These are phyloP conservation scores for Oceanites oceanicus DNA, from an alignment of 2,113 vertebrate species.

Conservation along the genomic window DNA sequence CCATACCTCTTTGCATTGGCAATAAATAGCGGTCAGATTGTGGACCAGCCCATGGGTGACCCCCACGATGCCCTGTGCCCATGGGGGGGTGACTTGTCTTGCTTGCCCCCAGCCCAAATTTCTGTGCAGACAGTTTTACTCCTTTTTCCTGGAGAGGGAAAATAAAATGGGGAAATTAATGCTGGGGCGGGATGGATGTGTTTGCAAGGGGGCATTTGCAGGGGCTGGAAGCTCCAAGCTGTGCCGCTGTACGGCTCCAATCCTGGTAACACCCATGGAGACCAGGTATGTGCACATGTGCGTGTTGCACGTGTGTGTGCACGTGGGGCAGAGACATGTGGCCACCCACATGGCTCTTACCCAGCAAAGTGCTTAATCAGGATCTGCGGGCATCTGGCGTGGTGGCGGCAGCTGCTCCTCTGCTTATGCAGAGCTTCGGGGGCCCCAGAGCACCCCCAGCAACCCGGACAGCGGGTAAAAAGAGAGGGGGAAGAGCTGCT, in stretches of 20 bases:
- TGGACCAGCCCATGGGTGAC: rapidly evolving
- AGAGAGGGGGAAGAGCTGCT: not conserved
- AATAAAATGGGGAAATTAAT: not conserved
- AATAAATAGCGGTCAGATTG: not conserved
- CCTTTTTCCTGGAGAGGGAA: not conserved
- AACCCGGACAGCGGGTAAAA: not conserved
- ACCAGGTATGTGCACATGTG: not conserved
- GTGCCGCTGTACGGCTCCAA: rapidly evolving
- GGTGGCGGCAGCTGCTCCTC: rapidly evolving
- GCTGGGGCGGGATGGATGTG: not conserved
- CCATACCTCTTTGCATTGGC: rapidly evolving
- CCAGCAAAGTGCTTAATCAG: not conserved
- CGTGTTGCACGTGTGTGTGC: not conserved
- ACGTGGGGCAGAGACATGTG: not conserved
- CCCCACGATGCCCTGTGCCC: rapidly evolving
- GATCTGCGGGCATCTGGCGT: not conserved
- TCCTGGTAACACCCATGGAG: not conserved
- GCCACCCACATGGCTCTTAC: not conserved
- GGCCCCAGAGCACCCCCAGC: not conserved
- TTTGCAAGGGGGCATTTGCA: no score
- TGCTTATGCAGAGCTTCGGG: not conserved
- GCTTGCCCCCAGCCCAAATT: not conserved
- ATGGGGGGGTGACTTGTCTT: not conserved
- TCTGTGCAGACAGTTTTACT: not conserved
- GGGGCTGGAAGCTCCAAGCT: not conserved